phyloP scores from a whole-genome alignment of 2,888 invertebrate species.

The Orchesella flavescens region DNA sequence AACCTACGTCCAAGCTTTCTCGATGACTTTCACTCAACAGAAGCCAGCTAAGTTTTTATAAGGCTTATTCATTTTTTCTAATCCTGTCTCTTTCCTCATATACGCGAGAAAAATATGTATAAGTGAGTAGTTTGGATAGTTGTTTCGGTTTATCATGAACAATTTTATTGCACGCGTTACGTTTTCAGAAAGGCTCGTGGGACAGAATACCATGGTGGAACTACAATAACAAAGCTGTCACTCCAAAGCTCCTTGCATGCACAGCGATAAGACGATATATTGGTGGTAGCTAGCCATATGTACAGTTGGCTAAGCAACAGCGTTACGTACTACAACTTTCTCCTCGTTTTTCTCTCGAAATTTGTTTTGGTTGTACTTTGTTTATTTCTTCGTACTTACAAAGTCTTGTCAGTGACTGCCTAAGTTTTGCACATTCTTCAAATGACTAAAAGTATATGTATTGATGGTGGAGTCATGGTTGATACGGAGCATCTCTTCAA shows the following conservation, averaged over 20 bases:
- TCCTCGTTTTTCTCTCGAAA: slow-evolving; percentile 17
- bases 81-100: too few species aligned
- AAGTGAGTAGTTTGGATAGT: too few species aligned
- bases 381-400: slow-evolving; percentile 28
- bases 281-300: not conserved
- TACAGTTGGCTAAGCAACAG: not conserved
- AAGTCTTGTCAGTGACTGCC: slow-evolving; percentile 56
- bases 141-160: too few species aligned
- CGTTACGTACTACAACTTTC: not conserved
- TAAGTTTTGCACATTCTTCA: slow-evolving; percentile 45
- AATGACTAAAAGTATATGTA: slow-evolving; percentile 29
- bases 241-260: not conserved
- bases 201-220: not conserved
- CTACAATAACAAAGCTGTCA: slow-evolving; percentile 10
- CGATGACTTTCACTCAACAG: too few species aligned
- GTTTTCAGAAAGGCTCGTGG: slow-evolving; percentile 18
- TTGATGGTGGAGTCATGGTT: not conserved
- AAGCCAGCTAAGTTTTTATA: too few species aligned
- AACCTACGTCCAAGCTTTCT: too few species aligned
- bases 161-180: not conserved
- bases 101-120: too few species aligned
- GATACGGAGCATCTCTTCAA: not conserved
- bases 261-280: not conserved
- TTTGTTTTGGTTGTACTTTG: slow-evolving; percentile 23
- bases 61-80: too few species aligned